phyloP scores from a whole-genome alignment of 2,888 invertebrate species.

The Drosophila rellima region DNA sequence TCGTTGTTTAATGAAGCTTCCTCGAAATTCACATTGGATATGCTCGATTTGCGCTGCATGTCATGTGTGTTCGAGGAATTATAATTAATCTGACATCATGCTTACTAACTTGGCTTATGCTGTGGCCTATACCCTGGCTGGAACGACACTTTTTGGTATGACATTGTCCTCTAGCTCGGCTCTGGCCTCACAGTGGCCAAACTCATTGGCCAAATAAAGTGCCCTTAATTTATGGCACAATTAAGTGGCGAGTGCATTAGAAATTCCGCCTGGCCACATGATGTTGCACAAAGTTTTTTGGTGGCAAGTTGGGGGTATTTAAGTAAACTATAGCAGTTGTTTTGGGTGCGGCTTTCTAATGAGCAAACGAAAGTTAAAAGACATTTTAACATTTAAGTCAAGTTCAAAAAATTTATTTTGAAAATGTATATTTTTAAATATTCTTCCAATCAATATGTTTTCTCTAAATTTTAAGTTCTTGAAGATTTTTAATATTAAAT shows the following conservation, averaged over 20 bases:
- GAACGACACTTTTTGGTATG: neutral
- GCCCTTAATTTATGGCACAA: constrained; percentile 46
- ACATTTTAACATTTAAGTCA: neutral
- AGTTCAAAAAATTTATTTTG: too few species aligned
- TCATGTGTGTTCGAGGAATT: constrained; percentile 1
- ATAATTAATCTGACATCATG: neutral
- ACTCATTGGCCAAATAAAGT: constrained; percentile 32
- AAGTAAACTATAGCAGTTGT: neutral
- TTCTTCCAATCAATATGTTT: too few species aligned
- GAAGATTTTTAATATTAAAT: too few species aligned
- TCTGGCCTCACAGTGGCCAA: neutral
- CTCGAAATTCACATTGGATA: neutral
- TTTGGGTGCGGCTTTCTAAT: neutral
- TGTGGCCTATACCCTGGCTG: neutral
- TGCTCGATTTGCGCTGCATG: neutral
- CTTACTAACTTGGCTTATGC: constrained; percentile 5
- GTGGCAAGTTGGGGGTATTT: neutral
- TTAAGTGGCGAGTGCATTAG: constrained; percentile 45
- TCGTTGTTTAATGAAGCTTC: neutral
- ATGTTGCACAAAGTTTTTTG: constrained; percentile 24
- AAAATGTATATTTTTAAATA: too few species aligned
- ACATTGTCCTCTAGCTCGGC: neutral
- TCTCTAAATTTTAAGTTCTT: too few species aligned
- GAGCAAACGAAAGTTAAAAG: neutral
- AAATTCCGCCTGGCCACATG: constrained; percentile 41